Percentiles rank a stretch among this genome's conserved stretches.
Evolutionary conservation across 2,113 vertebrate species (phyloP).

Genomic region (Xenopus tropicalis): UCB_Xtro_10.0 CM004443.2:216674001-216674500

Average conservation of each 20-base stretch:
- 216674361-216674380: constrained; percentile 13
- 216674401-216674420: constrained; percentile 15
- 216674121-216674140: not conserved
- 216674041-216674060: constrained; percentile 11
- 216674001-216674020: constrained; percentile 15
- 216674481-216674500: not conserved
- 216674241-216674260: no score
- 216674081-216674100: no score
- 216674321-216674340: not conserved
- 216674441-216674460: no score
- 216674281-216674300: constrained; percentile 1
- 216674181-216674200: not conserved
- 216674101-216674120: constrained; percentile 19
- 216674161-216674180: constrained; percentile 13
- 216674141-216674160: no score
- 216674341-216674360: no score
- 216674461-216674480: constrained; percentile 14
- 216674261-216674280: no score
- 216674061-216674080: not conserved
- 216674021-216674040: not conserved
- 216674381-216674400: not conserved
- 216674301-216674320: constrained; percentile 11
- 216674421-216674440: not conserved
- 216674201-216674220: no score
- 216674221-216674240: constrained; percentile 15